Evolutionary conservation across 2,113 vertebrate genomes (phyloP).

Genomic region (Picathartes gymnocephalus): DNA sequence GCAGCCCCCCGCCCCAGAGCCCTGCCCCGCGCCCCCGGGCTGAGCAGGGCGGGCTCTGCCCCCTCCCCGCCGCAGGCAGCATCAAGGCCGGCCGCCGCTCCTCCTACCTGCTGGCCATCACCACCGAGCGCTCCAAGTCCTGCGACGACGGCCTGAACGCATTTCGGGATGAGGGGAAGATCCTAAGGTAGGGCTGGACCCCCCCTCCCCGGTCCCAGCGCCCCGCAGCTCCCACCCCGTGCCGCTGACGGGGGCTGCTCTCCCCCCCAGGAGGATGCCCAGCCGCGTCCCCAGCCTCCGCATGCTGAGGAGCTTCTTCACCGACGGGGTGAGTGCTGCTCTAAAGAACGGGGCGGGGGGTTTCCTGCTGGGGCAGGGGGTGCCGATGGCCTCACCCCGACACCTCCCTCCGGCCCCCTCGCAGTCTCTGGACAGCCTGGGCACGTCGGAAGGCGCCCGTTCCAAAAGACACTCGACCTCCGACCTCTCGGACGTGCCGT

Average conservation of each 20-base stretch:
- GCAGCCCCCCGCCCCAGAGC: background rate
- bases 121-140: conserved; percentile 95
- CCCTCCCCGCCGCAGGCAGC: conserved; percentile 75
- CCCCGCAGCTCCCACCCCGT: rapidly evolving
- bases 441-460: conserved; percentile 82
- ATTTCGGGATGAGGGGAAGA: conserved; percentile 87
- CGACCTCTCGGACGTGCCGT: conserved; percentile 86
- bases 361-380: no score
- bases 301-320: conserved; percentile 91
- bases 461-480: conserved; percentile 94
- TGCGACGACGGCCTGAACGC: conserved; percentile 94
- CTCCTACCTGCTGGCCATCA: conserved; percentile 97
- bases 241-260: conserved; percentile 16
- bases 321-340: conserved; percentile 84
- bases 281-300: conserved; percentile 86
- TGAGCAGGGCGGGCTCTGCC: background rate
- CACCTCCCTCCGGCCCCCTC: background rate
- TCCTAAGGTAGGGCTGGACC: conserved; percentile 63
- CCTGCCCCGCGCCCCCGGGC: rapidly evolving
- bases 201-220: rapidly evolving
- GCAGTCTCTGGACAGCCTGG: conserved; percentile 90
- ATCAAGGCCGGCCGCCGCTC: conserved; percentile 93
- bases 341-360: rapidly evolving
- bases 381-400: rapidly evolving
- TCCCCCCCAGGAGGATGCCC: conserved; percentile 82